phyloP scores from a whole-genome alignment of 2,113 vertebrate species.

The Laterallus jamaicensis region DNA sequence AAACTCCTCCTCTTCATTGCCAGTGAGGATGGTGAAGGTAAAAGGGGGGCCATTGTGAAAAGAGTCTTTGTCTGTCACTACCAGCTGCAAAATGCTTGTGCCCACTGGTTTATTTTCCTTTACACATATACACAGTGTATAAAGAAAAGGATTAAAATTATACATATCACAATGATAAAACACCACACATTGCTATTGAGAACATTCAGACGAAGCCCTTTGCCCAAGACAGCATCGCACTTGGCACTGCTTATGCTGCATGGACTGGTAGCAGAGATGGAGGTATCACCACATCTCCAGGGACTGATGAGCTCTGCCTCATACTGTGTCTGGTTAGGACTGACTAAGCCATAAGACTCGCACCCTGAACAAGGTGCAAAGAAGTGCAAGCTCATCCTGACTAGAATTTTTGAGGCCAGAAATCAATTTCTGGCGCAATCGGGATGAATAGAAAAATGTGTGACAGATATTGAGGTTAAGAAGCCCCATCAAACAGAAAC shows the following conservation, averaged over 20 bases:
- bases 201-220: background rate
- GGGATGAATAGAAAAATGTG: background rate
- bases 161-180: background rate
- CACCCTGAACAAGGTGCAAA: background rate
- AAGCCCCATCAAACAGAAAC: background rate
- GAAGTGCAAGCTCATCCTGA: background rate
- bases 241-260: fast-evolving
- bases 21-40: constrained; percentile 87
- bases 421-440: background rate
- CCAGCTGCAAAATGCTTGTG: constrained; percentile 92
- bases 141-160: constrained; percentile 64
- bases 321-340: background rate
- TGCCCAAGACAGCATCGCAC: background rate
- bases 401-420: background rate
- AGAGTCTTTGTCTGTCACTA: constrained; percentile 92
- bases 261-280: background rate
- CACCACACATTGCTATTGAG: background rate
- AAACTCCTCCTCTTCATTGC: constrained; percentile 92
- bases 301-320: background rate
- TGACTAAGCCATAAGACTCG: background rate
- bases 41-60: constrained; percentile 96
- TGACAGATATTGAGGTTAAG: background rate
- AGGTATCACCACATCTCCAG: background rate
- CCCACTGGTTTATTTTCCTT: constrained; percentile 97
- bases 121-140: constrained; percentile 33